Percentiles rank a stretch among this genome's conserved stretches.
phyloP scores from a whole-genome alignment of 1,140 invertebrate species.

The Gryllus bimaculatus region DNA sequence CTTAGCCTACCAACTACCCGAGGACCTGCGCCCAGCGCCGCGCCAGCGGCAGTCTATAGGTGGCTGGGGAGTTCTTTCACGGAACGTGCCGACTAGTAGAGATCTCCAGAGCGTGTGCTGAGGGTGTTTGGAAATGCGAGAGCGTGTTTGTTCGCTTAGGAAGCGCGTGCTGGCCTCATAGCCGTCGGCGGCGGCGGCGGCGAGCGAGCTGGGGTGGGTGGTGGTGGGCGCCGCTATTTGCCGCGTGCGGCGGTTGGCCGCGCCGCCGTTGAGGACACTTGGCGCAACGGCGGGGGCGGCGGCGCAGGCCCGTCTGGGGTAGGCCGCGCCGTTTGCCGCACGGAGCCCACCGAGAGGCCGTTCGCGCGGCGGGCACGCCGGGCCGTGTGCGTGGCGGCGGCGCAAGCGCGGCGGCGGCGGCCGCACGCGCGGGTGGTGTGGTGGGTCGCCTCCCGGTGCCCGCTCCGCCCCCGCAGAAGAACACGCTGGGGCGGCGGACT shows the following conservation, averaged over 20 bases:
- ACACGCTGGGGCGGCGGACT: constrained; percentile 60
- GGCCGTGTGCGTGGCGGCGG: constrained; percentile 34
- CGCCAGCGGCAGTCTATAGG: no score
- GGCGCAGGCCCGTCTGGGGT: constrained; percentile 26
- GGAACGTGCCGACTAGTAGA: no score
- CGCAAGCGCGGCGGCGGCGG: background rate
- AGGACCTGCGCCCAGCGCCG: no score
- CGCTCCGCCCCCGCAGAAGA: constrained; percentile 48
- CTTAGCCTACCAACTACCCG: no score
- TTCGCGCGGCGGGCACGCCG: constrained; percentile 57
- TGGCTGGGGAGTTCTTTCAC: no score
- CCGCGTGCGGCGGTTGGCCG: background rate
- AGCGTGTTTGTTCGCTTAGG: no score
- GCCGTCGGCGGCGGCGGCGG: background rate
- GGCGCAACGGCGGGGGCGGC: constrained; percentile 16
- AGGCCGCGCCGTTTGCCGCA: constrained; percentile 41
- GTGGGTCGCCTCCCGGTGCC: constrained; percentile 40
- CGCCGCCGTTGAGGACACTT: constrained; percentile 13
- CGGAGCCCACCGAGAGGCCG: constrained; percentile 62
- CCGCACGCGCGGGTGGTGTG: constrained; percentile 24
- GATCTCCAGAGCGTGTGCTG: no score
- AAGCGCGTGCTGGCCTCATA: no score
- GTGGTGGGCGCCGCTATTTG: no score
- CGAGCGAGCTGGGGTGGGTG: background rate
- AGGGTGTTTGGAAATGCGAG: no score